These are phyloP conservation scores for Mellilla xanthometata DNA, from an alignment of 2,888 invertebrate genomes.

Conservation along the genomic window DNA sequence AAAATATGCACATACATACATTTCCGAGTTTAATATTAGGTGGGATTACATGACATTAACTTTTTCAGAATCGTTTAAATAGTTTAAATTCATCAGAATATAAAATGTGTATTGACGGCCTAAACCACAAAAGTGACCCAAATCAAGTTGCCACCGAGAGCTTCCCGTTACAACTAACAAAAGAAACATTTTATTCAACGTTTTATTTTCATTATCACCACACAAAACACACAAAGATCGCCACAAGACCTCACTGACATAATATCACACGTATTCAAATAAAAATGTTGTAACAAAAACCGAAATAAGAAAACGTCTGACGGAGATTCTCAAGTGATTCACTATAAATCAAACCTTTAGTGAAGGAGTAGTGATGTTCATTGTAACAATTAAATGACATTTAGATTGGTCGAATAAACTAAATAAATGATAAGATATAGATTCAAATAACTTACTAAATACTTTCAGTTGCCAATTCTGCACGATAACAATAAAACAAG, in stretches of 20 bases:
- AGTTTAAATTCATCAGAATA: too few relatives aligned
- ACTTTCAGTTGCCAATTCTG: too few relatives aligned
- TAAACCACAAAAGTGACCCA: constrained; percentile 23
- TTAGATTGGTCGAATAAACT: constrained; percentile 1
- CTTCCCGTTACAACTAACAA: constrained; percentile 56
- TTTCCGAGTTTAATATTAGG: too few relatives aligned
- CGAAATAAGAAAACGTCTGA: constrained; percentile 39
- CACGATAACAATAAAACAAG: too few relatives aligned
- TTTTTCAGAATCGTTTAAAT: too few relatives aligned
- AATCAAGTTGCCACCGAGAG: constrained; percentile 23
- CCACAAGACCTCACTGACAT: constrained; percentile 61
- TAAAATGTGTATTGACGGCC: too few relatives aligned
- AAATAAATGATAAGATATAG: too few relatives aligned
- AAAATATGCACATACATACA: too few relatives aligned
- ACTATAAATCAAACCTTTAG: constrained; percentile 51
- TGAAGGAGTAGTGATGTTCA: constrained; percentile 9
- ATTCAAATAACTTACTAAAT: too few relatives aligned
- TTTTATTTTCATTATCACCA: constrained; percentile 56
- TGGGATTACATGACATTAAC: too few relatives aligned
- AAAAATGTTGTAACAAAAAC: constrained; percentile 56
- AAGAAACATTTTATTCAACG: constrained; percentile 41
- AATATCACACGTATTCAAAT: constrained; percentile 66
- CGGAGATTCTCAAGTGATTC: constrained; percentile 59
- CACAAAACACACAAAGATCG: constrained; percentile 51
- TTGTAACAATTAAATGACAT: neutral